Evolutionary conservation across 2,797 vertebrate genomes (phyloP).

Genomic region (Sternarchorhynchus goeldii): DNA sequence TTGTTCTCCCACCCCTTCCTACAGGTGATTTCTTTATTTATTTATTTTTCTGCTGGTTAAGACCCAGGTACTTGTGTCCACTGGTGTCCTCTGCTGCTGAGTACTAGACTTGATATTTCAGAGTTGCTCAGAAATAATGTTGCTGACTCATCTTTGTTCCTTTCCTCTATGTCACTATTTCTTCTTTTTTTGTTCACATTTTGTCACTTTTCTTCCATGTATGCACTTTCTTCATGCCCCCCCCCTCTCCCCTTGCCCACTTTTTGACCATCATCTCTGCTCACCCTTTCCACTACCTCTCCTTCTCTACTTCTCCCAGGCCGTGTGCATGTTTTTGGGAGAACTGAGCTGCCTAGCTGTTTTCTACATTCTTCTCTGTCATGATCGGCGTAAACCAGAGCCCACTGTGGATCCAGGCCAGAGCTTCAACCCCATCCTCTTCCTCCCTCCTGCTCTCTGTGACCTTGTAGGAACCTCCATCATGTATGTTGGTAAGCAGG

Average conservation of each 20-base stretch:
- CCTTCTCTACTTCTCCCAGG: constrained; percentile 67
- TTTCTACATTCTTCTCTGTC: constrained; percentile 83
- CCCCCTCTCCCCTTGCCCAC: background rate
- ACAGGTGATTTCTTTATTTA: constrained; percentile 75
- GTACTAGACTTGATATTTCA: background rate
- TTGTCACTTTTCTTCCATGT: background rate
- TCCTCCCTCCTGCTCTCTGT: constrained; percentile 89
- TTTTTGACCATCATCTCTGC: background rate
- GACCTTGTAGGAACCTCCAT: constrained; percentile 91
- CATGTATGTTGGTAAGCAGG: constrained; percentile 92
- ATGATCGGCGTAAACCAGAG: constrained; percentile 69
- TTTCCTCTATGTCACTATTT: background rate
- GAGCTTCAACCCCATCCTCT: constrained; percentile 85
- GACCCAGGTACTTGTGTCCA: background rate
- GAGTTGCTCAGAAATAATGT: background rate
- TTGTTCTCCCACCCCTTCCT: constrained; percentile 88
- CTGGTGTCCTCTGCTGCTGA: background rate
- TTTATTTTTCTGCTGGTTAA: background rate
- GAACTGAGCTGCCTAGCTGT: constrained; percentile 87
- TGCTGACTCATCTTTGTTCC: constrained; percentile 18
- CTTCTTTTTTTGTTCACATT: constrained; percentile 10
- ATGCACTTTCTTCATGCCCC: too few relatives aligned
- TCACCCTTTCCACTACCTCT: background rate
- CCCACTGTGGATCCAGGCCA: constrained; percentile 73
- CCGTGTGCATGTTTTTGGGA: constrained; percentile 92